A percentile compares a stretch with the other conserved stretches of the same genome.
These are phyloP conservation scores for Heliconius charithonia DNA, from an alignment of 2,888 invertebrate species.

Conservation along the genomic window DNA sequence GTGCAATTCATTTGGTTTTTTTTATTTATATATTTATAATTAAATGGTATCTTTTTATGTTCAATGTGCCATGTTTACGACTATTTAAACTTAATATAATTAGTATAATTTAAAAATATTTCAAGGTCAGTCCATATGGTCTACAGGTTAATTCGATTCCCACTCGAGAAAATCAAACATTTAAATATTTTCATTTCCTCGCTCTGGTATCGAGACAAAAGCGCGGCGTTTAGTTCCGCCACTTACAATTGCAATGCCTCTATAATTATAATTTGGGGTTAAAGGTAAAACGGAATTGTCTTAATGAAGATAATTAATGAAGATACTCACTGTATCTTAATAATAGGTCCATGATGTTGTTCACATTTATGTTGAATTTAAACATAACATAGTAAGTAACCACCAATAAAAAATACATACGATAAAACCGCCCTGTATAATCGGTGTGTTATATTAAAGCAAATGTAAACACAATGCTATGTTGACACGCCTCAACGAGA, in stretches of 20 bases:
- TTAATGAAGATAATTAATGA: too few relatives aligned
- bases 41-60: not conserved
- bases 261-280: too few relatives aligned
- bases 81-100: not conserved
- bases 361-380: not conserved
- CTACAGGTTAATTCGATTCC: too few relatives aligned
- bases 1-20: constrained; percentile 26
- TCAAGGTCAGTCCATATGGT: too few relatives aligned
- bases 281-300: too few relatives aligned
- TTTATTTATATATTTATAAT: not conserved
- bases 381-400: not conserved
- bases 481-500: constrained; percentile 74
- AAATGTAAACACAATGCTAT: constrained; percentile 73
- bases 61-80: not conserved
- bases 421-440: constrained; percentile 50
- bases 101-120: constrained; percentile 17
- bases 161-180: too few relatives aligned
- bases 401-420: constrained; percentile 35
- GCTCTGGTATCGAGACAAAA: too few relatives aligned
- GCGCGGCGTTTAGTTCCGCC: too few relatives aligned
- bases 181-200: not conserved
- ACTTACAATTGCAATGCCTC: too few relatives aligned
- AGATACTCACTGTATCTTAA: too few relatives aligned
- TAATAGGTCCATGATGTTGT: too few relatives aligned
- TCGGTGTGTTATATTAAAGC: constrained; percentile 64